Percentiles rank a stretch among this genome's conserved stretches.
Evolutionary conservation across 2,888 invertebrate genomes (phyloP).

Genomic region (Gnatocerus cornutus): DNA sequence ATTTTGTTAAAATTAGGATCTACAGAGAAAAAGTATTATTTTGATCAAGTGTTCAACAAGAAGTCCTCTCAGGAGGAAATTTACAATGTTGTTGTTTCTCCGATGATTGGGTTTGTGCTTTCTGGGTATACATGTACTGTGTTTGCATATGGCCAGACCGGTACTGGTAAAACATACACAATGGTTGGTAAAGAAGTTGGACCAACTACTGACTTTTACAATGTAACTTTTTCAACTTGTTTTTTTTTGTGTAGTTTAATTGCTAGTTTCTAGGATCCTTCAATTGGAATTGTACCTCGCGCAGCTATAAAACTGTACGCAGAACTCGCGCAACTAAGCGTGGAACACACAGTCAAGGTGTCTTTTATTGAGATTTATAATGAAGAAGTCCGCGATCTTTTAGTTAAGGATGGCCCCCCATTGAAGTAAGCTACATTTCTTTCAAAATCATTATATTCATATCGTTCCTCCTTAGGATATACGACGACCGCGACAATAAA

Average conservation of each 20-base stretch:
- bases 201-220: slow-evolving; percentile 63
- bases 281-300: slow-evolving; percentile 95
- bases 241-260: neutral
- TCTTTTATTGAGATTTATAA: slow-evolving; percentile 97
- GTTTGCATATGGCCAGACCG: slow-evolving; percentile 96
- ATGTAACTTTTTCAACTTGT: neutral
- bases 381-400: slow-evolving; percentile 95
- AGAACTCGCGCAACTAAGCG: slow-evolving; percentile 81
- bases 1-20: slow-evolving; percentile 70
- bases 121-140: slow-evolving; percentile 98
- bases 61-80: slow-evolving; percentile 90
- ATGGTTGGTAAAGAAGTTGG: slow-evolving; percentile 78
- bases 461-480: slow-evolving; percentile 46
- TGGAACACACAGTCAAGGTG: slow-evolving; percentile 92
- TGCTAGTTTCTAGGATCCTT: slow-evolving; percentile 78
- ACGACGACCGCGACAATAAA: slow-evolving; percentile 80
- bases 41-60: slow-evolving; percentile 89
- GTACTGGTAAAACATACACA: slow-evolving; percentile 97
- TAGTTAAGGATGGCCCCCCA: neutral
- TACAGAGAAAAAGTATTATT: slow-evolving; percentile 76
- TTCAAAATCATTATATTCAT: neutral
- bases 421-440: slow-evolving; percentile 17
- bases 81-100: slow-evolving; percentile 92
- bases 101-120: slow-evolving; percentile 92
- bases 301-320: slow-evolving; percentile 93